phyloP scores from a whole-genome alignment of 2,888 invertebrate genomes.

The Metalampra italica region DNA sequence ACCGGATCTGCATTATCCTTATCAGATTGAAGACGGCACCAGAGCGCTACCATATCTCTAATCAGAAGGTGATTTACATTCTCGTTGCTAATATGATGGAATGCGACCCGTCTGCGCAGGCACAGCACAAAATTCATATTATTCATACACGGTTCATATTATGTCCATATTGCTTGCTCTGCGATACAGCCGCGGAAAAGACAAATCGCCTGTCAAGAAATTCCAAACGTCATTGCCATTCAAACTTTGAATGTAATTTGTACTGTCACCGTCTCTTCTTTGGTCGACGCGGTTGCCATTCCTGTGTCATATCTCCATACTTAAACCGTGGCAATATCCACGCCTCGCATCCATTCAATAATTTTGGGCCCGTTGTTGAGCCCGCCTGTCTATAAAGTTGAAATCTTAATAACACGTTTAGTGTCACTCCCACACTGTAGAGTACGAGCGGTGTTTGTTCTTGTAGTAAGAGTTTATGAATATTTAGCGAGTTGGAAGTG shows the following conservation, averaged over 20 bases:
- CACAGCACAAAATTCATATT: background rate
- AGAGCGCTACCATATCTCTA: too few relatives aligned
- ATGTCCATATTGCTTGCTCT: background rate
- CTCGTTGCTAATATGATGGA: too few relatives aligned
- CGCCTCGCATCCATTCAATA: constrained; percentile 30
- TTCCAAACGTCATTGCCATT: constrained; percentile 47
- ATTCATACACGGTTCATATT: background rate
- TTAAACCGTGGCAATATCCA: constrained; percentile 21
- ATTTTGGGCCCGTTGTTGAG: constrained; percentile 24
- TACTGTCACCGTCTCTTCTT: constrained; percentile 32
- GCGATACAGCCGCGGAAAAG: constrained; percentile 22
- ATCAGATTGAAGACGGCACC: too few relatives aligned
- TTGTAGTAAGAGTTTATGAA: constrained; percentile 35
- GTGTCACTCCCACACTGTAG: constrained; percentile 40
- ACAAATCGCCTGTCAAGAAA: constrained; percentile 44
- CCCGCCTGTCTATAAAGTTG: constrained; percentile 40
- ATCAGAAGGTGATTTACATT: too few relatives aligned
- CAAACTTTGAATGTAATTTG: constrained; percentile 47
- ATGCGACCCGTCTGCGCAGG: background rate
- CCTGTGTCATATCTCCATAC: constrained; percentile 18
- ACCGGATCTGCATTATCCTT: too few relatives aligned
- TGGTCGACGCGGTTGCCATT: constrained; percentile 29
- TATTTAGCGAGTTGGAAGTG: constrained; percentile 34
- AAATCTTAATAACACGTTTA: constrained; percentile 53
- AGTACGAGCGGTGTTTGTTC: constrained; percentile 25